phyloP scores from a whole-genome alignment of 1,140 invertebrate genomes.

The Zaprionus nigranus region DNA sequence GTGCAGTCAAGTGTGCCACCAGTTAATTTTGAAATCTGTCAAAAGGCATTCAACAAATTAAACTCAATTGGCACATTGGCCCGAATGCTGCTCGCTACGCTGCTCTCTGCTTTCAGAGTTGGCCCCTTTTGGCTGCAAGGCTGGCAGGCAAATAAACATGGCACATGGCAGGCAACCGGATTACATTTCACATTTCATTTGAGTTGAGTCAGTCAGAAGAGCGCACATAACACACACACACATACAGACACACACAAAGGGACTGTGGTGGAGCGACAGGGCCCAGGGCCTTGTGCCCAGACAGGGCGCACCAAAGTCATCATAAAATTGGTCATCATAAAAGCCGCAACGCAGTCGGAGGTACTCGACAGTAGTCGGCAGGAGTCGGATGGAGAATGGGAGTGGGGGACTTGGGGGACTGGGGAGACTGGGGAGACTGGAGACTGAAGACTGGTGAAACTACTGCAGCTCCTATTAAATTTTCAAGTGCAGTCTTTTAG shows the following conservation, averaged over 20 bases:
- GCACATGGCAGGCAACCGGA: conserved; percentile 66
- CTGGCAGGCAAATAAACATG: conserved; percentile 77
- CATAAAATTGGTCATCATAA: conserved; percentile 64
- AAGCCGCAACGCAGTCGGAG: conserved; percentile 47
- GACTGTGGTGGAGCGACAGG: conserved; percentile 11
- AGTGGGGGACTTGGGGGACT: background rate
- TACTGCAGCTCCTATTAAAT: conserved; percentile 71
- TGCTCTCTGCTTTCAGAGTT: background rate
- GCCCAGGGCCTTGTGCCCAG: background rate
- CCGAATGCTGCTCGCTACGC: conserved; percentile 5
- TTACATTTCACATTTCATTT: conserved; percentile 82
- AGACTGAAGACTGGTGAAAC: conserved; percentile 19
- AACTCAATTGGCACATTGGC: conserved; percentile 73
- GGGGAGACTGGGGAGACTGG: background rate
- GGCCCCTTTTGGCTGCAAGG: conserved; percentile 3
- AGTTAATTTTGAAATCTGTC: conserved; percentile 82
- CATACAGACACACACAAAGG: background rate
- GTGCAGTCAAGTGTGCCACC: conserved; percentile 72
- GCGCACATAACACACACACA: background rate
- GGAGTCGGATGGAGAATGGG: conserved; percentile 8
- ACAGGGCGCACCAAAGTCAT: conserved; percentile 29
- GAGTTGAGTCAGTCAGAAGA: conserved; percentile 18
- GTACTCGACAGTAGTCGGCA: conserved; percentile 11
- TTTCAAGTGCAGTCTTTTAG: conserved; percentile 82
- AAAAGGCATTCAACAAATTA: conserved; percentile 80